These are phyloP conservation scores for Merodon equestris DNA, from an alignment of 2,888 invertebrate species.

Conservation along the genomic window DNA sequence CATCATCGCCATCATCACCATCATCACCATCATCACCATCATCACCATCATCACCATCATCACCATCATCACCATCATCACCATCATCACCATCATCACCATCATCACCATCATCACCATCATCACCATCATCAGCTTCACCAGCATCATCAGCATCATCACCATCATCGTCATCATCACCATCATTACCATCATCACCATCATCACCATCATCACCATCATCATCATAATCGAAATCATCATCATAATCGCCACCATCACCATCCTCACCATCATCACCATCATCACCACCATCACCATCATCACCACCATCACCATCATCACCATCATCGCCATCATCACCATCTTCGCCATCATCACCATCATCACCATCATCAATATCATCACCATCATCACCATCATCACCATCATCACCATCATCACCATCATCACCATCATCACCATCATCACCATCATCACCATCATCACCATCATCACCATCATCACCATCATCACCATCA, in stretches of 20 bases:
- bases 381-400: neutral
- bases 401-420: neutral
- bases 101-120: neutral
- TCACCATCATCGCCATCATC: too few species aligned
- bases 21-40: neutral
- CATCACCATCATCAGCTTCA: neutral
- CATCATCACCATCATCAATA: neutral
- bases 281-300: too few species aligned
- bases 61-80: neutral
- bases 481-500: neutral
- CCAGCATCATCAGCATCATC: too few species aligned
- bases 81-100: neutral
- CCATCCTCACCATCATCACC: too few species aligned
- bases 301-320: too few species aligned
- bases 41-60: neutral
- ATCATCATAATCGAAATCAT: too few species aligned
- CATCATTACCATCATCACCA: neutral
- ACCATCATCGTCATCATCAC: too few species aligned
- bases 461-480: neutral
- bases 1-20: neutral
- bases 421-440: neutral
- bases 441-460: neutral
- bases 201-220: neutral
- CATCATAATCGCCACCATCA: too few species aligned
- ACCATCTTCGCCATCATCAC: too few species aligned